Percentiles rank a stretch among this genome's conserved stretches.
Evolutionary conservation across 2,113 vertebrate species (phyloP).

Genomic region (Murina feae): DNA sequence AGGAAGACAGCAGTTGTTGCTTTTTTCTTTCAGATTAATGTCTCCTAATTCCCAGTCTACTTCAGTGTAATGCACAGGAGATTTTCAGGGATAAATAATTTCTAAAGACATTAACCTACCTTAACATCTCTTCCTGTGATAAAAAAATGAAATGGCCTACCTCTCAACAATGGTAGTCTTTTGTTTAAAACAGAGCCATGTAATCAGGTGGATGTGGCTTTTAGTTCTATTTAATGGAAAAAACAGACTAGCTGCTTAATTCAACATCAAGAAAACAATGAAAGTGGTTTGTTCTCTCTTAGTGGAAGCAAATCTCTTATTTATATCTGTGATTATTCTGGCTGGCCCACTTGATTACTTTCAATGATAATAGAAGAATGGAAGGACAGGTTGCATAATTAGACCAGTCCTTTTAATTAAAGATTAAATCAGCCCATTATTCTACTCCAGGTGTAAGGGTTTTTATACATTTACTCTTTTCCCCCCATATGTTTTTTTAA

Average conservation of each 20-base stretch:
- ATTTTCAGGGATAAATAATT: constrained; percentile 59
- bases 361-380: neutral
- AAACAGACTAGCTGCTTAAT: neutral
- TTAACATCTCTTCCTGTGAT: constrained; percentile 49
- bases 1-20: constrained; percentile 18
- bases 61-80: constrained; percentile 15
- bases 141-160: constrained; percentile 28
- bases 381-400: neutral
- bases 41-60: constrained; percentile 28
- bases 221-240: constrained; percentile 33
- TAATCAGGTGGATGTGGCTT: neutral
- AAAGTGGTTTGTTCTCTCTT: neutral
- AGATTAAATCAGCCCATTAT: constrained; percentile 20
- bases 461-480: neutral
- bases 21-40: constrained; percentile 53
- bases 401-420: neutral
- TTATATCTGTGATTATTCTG: neutral
- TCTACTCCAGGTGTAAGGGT: neutral
- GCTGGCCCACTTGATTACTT: neutral
- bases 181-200: constrained; percentile 36
- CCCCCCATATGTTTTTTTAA: neutral
- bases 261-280: neutral
- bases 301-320: neutral
- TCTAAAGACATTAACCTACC: constrained; percentile 55
- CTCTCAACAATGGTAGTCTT: constrained; percentile 28